Evolutionary conservation across 2,113 vertebrate species (phyloP).

Genomic region (Eolophus roseicapilla): DNA sequence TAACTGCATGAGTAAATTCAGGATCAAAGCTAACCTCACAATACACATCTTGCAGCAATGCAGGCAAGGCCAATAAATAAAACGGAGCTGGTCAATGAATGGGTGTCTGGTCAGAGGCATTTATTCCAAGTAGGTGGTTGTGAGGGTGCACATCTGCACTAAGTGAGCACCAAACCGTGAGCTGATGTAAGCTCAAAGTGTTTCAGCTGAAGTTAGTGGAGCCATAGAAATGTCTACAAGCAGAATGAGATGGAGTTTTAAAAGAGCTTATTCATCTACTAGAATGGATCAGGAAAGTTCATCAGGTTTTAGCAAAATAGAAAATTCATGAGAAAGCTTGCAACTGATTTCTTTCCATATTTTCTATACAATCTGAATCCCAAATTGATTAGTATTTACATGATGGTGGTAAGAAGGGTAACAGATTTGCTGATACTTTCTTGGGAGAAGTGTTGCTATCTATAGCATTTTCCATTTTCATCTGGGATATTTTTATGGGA

Average conservation of each 20-base stretch:
- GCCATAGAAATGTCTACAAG: neutral
- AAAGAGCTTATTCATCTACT: neutral
- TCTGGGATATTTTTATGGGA: neutral
- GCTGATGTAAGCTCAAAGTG: neutral
- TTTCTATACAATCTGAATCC: neutral
- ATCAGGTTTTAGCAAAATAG: accelerated
- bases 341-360: neutral
- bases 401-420: neutral
- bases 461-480: conserved; percentile 33
- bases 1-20: neutral
- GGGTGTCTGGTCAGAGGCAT: too few species aligned
- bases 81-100: accelerated
- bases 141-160: accelerated
- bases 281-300: accelerated
- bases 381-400: neutral
- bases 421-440: neutral
- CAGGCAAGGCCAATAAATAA: neutral
- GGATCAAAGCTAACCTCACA: neutral
- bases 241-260: neutral
- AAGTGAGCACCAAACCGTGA: accelerated
- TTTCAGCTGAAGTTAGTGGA: neutral
- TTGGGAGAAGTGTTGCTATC: neutral
- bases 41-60: neutral
- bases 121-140: neutral
- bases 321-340: accelerated